Evolutionary conservation across 2,113 vertebrate genomes (phyloP), one percentile per base, ranked within the genome.

Genomic region (Colossoma macropomum): DNA sequence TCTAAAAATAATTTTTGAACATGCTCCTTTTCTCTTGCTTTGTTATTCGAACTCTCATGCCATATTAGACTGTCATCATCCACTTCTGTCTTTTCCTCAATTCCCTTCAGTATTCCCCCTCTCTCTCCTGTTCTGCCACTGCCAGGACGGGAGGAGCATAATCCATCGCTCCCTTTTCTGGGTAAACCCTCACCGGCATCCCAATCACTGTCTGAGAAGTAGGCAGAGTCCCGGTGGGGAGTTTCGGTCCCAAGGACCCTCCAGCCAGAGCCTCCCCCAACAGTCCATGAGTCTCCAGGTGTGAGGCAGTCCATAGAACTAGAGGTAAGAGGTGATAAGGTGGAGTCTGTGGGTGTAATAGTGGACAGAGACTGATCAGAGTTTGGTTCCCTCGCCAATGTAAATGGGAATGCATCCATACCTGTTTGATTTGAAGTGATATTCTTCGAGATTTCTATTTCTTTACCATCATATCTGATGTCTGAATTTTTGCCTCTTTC

Each of bases 131-230:
- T 89, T 86, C 91, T 88, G 2, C 88, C 71, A 3, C 88, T 91
- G 82, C 87, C 82, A 3, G 91, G 89, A 84, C 94, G 89, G 25
- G 93, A 89, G 30, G 56, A 16, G 0, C 78, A 69, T 4, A 90
- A 76, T 68, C 91, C 91, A 5, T 94, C 94, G 0, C 88, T 86
- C 74, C 89, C 87, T 84, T 91, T 93, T 87, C 93, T 89, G 83
- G 71, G 90, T 50, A 89, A 86, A 84, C 91, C 93, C 0, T 95
- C 95, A 7, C 91, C 88, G 28, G 54, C 38, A 59, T 96, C 95
- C 90, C 89, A 93, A 79, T 96, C 95, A 25, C 92, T 95, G 71
- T 96, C 96, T 3, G 95, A 96, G 89, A 96, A 96, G 82, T 96
- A 96, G 34, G 96, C 96, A 4, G 96, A 96, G 89, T 96, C 96